Conservation (phyloP, 1,140 invertebrate genomes). For the Chrysopa pallens region DNA sequence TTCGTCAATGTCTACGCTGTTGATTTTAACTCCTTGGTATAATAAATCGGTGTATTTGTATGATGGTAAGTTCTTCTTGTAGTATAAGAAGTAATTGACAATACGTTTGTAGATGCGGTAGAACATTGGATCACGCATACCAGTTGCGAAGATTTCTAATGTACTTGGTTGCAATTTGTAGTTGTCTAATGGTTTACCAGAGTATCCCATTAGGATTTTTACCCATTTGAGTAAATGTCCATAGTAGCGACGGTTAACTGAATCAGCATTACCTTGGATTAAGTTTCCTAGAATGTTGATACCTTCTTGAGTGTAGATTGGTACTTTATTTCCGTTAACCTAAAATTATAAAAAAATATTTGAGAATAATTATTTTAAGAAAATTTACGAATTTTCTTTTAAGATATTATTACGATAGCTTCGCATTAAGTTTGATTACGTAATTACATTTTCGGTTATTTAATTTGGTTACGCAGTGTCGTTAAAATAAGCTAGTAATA, state of each 20-base stretch:
- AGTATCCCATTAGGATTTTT: conserved; percentile 23
- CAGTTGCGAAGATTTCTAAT: conserved; percentile 32
- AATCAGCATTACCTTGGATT: conserved; percentile 29
- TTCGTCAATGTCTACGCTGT: conserved; percentile 34
- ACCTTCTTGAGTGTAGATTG: conserved; percentile 18
- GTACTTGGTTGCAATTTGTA: conserved; percentile 17
- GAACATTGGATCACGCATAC: conserved; percentile 45
- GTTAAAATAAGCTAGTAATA: no score
- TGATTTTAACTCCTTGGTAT: conserved; percentile 27
- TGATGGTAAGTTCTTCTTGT: conserved; percentile 22
- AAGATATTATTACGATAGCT: no score
- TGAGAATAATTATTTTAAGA: no score
- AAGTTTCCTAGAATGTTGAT: conserved; percentile 28
- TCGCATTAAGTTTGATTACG: no score
- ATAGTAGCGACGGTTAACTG: conserved; percentile 32
- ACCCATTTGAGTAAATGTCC: conserved; percentile 28
- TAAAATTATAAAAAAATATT: conserved; percentile 4
- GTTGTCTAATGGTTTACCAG: conserved; percentile 25
- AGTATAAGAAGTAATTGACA: conserved; percentile 25
- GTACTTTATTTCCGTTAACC: conserved; percentile 15
- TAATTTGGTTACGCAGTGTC: no score
- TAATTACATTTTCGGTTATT: no score
- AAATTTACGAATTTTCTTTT: no score
- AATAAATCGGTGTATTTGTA: conserved; percentile 39
- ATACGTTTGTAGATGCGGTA: conserved; percentile 39